Evolutionary conservation across 2,888 invertebrate genomes (phyloP), one percentile per base, ranked within the genome.

Genomic region (Ochropleura leucogaster): DNA sequence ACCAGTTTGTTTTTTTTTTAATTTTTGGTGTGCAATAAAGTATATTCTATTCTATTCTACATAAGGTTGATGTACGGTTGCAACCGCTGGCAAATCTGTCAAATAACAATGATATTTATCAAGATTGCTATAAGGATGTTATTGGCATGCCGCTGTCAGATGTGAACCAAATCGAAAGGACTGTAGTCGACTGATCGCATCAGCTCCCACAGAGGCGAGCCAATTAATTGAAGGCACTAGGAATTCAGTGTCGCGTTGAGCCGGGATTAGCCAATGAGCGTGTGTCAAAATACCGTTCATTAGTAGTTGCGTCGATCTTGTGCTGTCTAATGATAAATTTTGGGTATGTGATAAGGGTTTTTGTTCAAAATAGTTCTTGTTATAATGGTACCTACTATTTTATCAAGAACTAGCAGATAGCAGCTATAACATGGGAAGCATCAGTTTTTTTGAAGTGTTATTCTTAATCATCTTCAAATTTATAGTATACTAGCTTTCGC

Each of bases 181-280:
- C 62, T 62, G 62, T 62, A 65, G 70, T 64, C 79, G 72, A 74
- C 73, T 74, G 76, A 77, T 79, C 77, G 84, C 74, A 83, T 79
- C 80, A 80, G 68, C 67, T 68, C 71, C 69, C 83, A 47, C 74
- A 85, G 76, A 64, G 79, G 72, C 73, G 69, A 76, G 74, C 79
- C 82, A 82, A 88, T 86, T 86, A 88, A 88, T 88, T 83, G 82
- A 80, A 78, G 78, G 82, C 68, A 76, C 75, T 76, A 70, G 82
- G 70, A 73, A 79, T 82, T 74, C 80, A 77, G 80, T 83, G 85
- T 86, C 72, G 77, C 57, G 63, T 79, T 84, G 71, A 84, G 78
- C 80, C 62, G 4, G 79, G 83, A 85, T 86, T 82, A 80, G 65
- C 74, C 84, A 83, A 83, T 77, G 76, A 72, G 74, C 64, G 46